These are phyloP conservation scores for Trogon surrucura DNA, from an alignment of 2,113 vertebrate genomes.

Conservation along the genomic window DNA sequence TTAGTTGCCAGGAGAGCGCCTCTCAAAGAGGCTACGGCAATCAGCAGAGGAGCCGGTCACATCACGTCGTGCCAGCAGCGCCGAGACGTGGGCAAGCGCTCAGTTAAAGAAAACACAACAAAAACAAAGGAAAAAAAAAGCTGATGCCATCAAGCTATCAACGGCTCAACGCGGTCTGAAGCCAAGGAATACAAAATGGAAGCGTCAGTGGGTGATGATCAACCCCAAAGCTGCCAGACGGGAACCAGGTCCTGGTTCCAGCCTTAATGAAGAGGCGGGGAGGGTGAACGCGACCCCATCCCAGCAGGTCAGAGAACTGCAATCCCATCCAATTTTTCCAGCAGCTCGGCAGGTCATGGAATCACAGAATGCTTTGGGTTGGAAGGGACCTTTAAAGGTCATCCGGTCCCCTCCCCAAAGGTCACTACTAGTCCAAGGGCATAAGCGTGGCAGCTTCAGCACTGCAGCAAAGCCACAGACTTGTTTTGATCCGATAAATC, in stretches of 20 bases:
- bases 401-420: background rate
- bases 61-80: background rate
- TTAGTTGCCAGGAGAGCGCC: background rate
- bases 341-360: background rate
- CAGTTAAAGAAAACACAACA: background rate
- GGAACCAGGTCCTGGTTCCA: background rate
- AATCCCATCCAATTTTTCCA: background rate
- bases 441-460: background rate
- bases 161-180: accelerated
- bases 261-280: accelerated
- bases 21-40: background rate
- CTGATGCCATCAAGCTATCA: background rate
- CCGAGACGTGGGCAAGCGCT: accelerated
- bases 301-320: no score
- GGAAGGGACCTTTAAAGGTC: no score
- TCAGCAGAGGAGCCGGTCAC: background rate
- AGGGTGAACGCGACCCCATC: background rate
- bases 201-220: background rate
- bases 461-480: background rate
- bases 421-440: background rate
- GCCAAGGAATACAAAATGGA: background rate
- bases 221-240: background rate
- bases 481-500: background rate
- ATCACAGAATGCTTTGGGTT: no score
- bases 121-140: background rate